Conservation (phyloP, 2,113 vertebrate species). For the Felis chaus region DNA sequence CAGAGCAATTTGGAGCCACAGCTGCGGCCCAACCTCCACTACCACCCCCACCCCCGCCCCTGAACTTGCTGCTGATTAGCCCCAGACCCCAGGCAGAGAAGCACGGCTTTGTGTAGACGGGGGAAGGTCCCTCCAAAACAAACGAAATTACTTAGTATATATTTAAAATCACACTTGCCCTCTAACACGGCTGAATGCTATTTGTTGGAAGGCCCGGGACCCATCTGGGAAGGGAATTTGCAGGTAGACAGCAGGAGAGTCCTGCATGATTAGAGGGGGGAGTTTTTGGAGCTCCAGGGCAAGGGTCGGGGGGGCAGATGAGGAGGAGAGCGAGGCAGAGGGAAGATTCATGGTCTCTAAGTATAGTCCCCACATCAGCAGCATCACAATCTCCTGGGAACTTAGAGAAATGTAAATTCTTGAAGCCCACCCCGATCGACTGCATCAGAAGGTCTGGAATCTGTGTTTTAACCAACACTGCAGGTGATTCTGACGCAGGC, state of each 20-base stretch:
- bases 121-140: neutral
- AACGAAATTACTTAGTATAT: neutral
- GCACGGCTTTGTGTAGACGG: neutral
- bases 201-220: neutral
- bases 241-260: neutral
- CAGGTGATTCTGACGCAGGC: neutral
- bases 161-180: neutral
- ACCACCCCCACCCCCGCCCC: neutral
- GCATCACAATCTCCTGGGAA: neutral
- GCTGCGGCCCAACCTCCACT: constrained; percentile 64
- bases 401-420: neutral
- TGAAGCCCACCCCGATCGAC: neutral
- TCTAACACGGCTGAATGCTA: neutral
- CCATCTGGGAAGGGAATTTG: neutral
- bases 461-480: neutral
- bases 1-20: constrained; percentile 76
- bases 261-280: fast-evolving
- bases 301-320: fast-evolving
- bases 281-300: neutral
- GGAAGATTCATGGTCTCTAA: neutral
- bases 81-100: neutral
- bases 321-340: neutral
- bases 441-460: neutral
- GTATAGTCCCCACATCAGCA: neutral
- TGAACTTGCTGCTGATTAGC: constrained; percentile 30